A percentile compares a stretch with the other conserved stretches of the same genome.
phyloP scores from a whole-genome alignment of 2,888 invertebrate genomes.

The Onchidella celtica region DNA sequence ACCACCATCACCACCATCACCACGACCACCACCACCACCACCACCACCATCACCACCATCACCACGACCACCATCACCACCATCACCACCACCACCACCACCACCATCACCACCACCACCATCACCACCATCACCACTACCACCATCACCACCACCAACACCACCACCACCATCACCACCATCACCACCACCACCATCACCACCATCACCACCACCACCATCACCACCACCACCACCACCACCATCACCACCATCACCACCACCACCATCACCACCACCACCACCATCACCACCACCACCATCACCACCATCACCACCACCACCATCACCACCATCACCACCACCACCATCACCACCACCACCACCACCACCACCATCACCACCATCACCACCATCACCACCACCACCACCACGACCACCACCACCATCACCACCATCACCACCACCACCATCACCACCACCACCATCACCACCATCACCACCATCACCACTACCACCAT shows the following conservation, averaged over 20 bases:
- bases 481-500: not conserved
- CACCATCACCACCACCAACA: too few species aligned
- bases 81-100: too few species aligned
- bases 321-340: conserved; percentile 11
- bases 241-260: not conserved
- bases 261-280: not conserved
- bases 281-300: not conserved
- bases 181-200: too few species aligned
- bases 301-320: conserved; percentile 3
- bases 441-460: not conserved
- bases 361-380: not conserved
- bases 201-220: conserved; percentile 13
- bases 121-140: not conserved
- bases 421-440: not conserved
- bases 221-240: not conserved
- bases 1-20: too few species aligned
- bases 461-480: not conserved
- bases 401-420: too few species aligned
- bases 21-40: too few species aligned
- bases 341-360: conserved; percentile 1
- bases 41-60: too few species aligned
- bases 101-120: not conserved
- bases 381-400: conserved; percentile 7
- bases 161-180: too few species aligned
- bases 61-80: too few species aligned